Percentiles rank a stretch among this genome's conserved stretches.
phyloP scores from a whole-genome alignment of 1,140 invertebrate genomes.

The Brachionus angularis region DNA sequence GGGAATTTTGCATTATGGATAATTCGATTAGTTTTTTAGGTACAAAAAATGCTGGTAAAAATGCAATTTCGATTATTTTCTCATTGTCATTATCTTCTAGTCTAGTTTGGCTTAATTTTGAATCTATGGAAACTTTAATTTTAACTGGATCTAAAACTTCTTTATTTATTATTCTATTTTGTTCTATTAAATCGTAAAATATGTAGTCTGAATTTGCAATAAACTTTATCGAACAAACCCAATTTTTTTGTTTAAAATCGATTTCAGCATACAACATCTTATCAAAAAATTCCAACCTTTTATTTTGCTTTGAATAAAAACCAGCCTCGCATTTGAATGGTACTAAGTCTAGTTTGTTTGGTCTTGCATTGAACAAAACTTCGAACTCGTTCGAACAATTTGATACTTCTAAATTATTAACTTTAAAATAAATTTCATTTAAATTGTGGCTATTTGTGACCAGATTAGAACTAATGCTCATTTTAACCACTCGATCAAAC shows the following conservation, averaged over 20 bases:
- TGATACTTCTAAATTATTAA: neutral
- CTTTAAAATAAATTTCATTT: neutral
- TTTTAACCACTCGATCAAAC: no score
- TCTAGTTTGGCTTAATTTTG: neutral
- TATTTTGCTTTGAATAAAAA: neutral
- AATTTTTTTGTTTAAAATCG: neutral
- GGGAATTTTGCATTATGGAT: neutral
- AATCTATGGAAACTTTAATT: neutral
- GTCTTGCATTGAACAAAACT: neutral
- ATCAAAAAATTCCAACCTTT: neutral
- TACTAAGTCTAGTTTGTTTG: no score
- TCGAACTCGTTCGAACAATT: neutral
- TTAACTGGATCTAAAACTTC: neutral
- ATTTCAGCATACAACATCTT: neutral
- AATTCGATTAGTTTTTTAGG: constrained; percentile 14
- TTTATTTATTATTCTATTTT: neutral
- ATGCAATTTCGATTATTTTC: neutral
- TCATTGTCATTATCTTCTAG: neutral
- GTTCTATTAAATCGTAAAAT: neutral
- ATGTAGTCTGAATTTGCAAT: neutral
- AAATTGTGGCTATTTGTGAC: neutral
- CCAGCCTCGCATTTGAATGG: constrained; percentile 13
- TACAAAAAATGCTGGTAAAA: neutral
- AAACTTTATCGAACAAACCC: neutral
- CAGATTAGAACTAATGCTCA: neutral